phyloP scores from a whole-genome alignment of 23 tunicate genomes.

The Botrylloides violaceus region DNA sequence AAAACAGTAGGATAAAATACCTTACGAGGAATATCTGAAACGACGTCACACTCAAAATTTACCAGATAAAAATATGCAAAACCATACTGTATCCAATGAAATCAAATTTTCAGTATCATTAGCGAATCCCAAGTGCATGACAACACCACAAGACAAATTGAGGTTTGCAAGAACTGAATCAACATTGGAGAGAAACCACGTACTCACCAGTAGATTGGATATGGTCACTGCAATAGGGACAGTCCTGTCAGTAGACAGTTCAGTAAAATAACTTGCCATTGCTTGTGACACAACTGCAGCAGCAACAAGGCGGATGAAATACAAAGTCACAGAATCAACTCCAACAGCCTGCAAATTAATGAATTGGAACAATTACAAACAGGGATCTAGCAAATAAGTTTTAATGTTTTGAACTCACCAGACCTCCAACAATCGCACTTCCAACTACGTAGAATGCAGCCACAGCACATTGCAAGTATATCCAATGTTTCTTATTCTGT shows the following conservation, averaged over 20 bases:
- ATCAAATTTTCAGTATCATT: no score
- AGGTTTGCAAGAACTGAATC: no score
- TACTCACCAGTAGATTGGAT: constrained; percentile 3
- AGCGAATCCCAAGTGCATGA: no score
- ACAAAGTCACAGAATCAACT: neutral
- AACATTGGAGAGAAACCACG: no score
- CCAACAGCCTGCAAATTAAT: neutral
- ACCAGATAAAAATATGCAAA: no score
- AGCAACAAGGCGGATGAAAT: neutral
- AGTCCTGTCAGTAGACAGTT: neutral
- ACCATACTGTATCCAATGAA: no score
- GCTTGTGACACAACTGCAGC: constrained; percentile 4
- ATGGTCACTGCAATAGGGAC: constrained; percentile 13
- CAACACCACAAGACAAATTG: no score
- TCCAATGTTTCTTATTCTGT: neutral
- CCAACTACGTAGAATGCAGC: neutral
- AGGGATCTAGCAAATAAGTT: no score
- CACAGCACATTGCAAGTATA: neutral
- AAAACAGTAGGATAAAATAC: neutral
- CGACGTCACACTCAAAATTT: no score
- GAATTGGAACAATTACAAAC: neutral
- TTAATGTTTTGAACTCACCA: neutral
- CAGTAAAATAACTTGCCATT: neutral
- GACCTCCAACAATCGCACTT: neutral
- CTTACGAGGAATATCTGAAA: no score